Percentiles rank a stretch among this genome's conserved stretches.
These are phyloP conservation scores for Synanceia verrucosa DNA, from an alignment of 2,797 vertebrate species.

Conservation along the genomic window DNA sequence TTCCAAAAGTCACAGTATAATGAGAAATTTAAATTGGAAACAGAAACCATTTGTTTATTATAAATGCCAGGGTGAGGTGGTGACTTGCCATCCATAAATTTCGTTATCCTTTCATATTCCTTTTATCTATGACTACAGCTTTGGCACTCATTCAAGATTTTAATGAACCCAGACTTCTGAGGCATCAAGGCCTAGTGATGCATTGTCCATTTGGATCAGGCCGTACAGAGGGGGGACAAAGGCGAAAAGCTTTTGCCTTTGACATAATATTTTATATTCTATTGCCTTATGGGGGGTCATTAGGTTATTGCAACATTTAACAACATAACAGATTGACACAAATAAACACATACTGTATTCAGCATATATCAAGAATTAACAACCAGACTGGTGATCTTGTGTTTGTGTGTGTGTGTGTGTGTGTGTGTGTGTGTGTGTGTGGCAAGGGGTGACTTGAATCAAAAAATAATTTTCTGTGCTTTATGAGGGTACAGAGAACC, in stretches of 20 bases:
- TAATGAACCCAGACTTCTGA: conserved; percentile 87
- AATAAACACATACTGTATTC: conserved; percentile 68
- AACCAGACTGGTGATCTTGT: conserved; percentile 39
- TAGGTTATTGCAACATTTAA: conserved; percentile 71
- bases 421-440: conserved; percentile 13
- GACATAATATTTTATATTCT: conserved; percentile 80
- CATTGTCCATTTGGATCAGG: conserved; percentile 85
- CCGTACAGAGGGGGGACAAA: conserved; percentile 72
- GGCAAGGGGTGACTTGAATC: conserved; percentile 72
- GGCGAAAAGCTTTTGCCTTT: conserved; percentile 68
- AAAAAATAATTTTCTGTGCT: conserved; percentile 78
- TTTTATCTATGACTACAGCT: conserved; percentile 84
- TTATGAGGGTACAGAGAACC: conserved; percentile 69
- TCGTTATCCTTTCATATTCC: conserved; percentile 83
- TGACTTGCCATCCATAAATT: conserved; percentile 87
- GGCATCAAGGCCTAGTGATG: conserved; percentile 83
- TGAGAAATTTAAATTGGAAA: conserved; percentile 86
- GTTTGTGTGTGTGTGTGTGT: neutral
- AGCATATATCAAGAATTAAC: conserved; percentile 64
- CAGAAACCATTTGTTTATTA: conserved; percentile 86
- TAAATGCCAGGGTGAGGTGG: conserved; percentile 84
- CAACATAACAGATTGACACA: conserved; percentile 70
- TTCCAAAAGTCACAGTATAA: conserved; percentile 87
- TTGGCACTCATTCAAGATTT: conserved; percentile 86
- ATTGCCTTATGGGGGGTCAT: conserved; percentile 70